Evolutionary conservation across 53 echinoderm and acorn worm genomes (phyloP).

Genomic region (Astropecten irregularis): DNA sequence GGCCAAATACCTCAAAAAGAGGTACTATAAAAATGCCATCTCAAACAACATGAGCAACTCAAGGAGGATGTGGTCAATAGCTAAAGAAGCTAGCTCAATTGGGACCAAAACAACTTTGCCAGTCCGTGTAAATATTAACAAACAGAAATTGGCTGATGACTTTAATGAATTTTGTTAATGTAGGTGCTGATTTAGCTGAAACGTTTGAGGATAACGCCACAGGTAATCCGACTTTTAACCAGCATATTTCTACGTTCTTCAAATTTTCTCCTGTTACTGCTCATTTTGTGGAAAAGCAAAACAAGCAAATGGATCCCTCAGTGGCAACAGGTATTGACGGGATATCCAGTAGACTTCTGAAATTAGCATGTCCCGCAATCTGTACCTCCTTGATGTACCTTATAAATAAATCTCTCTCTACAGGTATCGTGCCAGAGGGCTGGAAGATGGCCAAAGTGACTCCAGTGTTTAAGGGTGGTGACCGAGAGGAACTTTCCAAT

Average conservation of each 20-base stretch:
- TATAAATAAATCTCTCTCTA: background rate
- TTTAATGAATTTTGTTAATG: background rate
- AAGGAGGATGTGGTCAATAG: background rate
- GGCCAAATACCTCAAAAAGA: background rate
- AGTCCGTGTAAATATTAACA: background rate
- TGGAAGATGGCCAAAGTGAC: too few species aligned
- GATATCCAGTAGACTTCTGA: too few species aligned
- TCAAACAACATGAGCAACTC: background rate
- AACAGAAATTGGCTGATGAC: background rate
- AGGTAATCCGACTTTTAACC: background rate
- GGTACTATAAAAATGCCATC: background rate
- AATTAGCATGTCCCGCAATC: too few species aligned
- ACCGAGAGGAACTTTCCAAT: too few species aligned
- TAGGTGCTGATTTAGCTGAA: background rate
- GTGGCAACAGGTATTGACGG: background rate
- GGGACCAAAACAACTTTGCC: background rate
- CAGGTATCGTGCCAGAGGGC: too few species aligned
- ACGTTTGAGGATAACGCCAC: background rate
- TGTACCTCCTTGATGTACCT: background rate
- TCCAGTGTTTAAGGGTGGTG: too few species aligned
- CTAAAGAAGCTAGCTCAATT: background rate
- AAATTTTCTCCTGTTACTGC: background rate
- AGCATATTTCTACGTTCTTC: background rate
- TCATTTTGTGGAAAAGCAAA: background rate
- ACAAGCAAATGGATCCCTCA: background rate